A percentile compares a stretch with the other conserved stretches of the same genome.
phyloP scores from a whole-genome alignment of 1,140 invertebrate species.

The Eumaeus atala region DNA sequence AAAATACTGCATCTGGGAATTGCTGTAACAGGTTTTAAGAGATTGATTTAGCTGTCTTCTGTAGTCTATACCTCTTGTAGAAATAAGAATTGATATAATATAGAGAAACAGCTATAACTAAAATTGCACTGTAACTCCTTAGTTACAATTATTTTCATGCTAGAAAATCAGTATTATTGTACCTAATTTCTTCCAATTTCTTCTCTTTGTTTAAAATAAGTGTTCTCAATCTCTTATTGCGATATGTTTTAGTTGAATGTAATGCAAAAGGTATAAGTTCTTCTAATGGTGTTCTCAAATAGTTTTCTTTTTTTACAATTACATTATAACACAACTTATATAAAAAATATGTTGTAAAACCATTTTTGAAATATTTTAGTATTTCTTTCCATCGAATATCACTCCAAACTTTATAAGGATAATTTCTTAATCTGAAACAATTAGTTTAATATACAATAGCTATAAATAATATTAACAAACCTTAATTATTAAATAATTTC shows the following conservation, averaged over 20 bases:
- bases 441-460: too few relatives aligned
- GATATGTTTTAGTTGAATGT: constrained; percentile 20
- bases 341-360: constrained; percentile 41
- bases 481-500: neutral
- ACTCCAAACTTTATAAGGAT: constrained; percentile 45
- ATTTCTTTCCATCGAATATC: constrained; percentile 58
- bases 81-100: too few relatives aligned
- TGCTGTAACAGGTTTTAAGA: too few relatives aligned
- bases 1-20: too few relatives aligned
- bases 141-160: neutral
- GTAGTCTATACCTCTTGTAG: too few relatives aligned
- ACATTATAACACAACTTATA: constrained; percentile 24
- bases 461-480: constrained; percentile 11
- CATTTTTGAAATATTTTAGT: constrained; percentile 40
- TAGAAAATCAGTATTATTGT: too few relatives aligned
- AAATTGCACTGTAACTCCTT: constrained; percentile 1
- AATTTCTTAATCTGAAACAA: constrained; percentile 38
- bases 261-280: constrained; percentile 33
- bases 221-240: constrained; percentile 37
- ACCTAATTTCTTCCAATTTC: constrained; percentile 28
- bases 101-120: too few relatives aligned
- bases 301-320: constrained; percentile 23
- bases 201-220: constrained; percentile 34
- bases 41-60: too few relatives aligned
- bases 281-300: constrained; percentile 32